These are phyloP conservation scores for Linnaemya tessellans DNA, from an alignment of 2,888 invertebrate genomes.

Conservation along the genomic window DNA sequence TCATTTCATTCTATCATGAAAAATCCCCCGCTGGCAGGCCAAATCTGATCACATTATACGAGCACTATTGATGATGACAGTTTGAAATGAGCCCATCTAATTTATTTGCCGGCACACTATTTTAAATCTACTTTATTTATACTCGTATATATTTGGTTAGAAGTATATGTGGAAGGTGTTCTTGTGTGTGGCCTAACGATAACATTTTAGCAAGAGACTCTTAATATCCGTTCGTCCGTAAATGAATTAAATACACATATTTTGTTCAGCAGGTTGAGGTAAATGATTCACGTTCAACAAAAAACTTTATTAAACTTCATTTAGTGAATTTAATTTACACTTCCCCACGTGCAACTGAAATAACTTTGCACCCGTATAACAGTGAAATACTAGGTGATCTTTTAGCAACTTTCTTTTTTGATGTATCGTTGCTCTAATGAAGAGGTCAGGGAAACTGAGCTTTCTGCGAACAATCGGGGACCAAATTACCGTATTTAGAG, in stretches of 20 bases:
- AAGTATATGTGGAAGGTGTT: background rate
- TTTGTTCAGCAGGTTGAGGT: conserved; percentile 38
- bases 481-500: too few species aligned
- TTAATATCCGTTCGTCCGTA: conserved; percentile 40
- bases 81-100: too few species aligned
- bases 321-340: conserved; percentile 19
- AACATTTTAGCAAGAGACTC: background rate
- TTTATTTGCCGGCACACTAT: background rate
- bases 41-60: too few species aligned
- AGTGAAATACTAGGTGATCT: too few species aligned
- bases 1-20: too few species aligned
- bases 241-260: conserved; percentile 42
- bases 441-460: too few species aligned
- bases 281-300: conserved; percentile 49
- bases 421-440: too few species aligned
- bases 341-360: background rate
- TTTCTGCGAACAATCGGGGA: too few species aligned
- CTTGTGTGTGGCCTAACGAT: background rate
- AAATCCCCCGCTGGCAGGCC: too few species aligned
- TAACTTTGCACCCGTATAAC: background rate
- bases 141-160: background rate
- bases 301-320: conserved; percentile 55
- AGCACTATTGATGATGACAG: too few species aligned
- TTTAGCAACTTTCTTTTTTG: too few species aligned
- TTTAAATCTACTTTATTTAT: background rate